phyloP scores from a whole-genome alignment of 1,140 invertebrate species.

The Halictus rubicundus region DNA sequence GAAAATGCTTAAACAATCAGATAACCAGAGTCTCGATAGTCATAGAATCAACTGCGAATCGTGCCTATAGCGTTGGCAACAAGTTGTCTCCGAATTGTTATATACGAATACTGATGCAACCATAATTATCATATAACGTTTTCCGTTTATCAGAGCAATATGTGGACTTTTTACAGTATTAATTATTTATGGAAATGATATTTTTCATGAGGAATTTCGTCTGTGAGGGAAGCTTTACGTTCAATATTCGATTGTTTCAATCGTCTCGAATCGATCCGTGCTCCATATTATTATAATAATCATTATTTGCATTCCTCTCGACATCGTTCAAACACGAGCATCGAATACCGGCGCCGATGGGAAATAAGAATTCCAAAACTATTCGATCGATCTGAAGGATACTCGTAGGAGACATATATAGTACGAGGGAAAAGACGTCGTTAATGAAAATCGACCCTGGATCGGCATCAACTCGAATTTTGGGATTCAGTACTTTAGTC shows the following conservation, averaged over 20 bases:
- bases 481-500: slow-evolving; percentile 31
- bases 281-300: background rate
- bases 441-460: background rate
- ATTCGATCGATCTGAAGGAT: background rate
- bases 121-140: background rate
- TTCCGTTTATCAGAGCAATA: background rate
- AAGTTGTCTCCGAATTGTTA: slow-evolving; percentile 4
- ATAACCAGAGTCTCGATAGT: background rate
- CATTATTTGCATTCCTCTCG: background rate
- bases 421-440: background rate
- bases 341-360: background rate
- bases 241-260: background rate
- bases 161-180: background rate
- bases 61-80: background rate
- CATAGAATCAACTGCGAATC: background rate
- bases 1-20: background rate
- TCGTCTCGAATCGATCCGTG: background rate
- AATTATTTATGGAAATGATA: background rate
- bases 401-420: too few species aligned
- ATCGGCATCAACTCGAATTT: slow-evolving; percentile 6
- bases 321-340: slow-evolving; percentile 5
- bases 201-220: background rate
- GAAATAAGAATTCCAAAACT: slow-evolving; percentile 15
- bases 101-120: background rate
- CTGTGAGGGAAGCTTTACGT: background rate